Evolutionary conservation across 2,888 invertebrate species (phyloP), one percentile per base, ranked within the genome.

Genomic region (Chrysomela aeneicollis): DNA sequence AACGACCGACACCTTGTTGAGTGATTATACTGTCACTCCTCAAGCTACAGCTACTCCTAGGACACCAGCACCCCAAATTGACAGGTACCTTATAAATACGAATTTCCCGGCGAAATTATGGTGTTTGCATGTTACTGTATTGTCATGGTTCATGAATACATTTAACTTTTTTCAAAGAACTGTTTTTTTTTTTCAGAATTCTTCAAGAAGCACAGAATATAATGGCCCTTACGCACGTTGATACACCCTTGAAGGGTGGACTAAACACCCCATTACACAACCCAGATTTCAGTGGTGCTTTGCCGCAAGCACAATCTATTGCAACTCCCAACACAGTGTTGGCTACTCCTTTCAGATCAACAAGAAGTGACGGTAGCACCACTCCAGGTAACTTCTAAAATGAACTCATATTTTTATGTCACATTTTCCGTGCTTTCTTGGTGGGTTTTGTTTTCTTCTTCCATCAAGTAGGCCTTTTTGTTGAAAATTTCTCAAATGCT

Each of bases 151-250:
- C n/a, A n/a, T n/a, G n/a, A n/a, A n/a, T n/a, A n/a, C n/a, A n/a
- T n/a, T n/a, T n/a, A n/a, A n/a, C n/a, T n/a, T n/a, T n/a, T n/a
- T n/a, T n/a, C n/a, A n/a, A n/a, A n/a, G n/a, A n/a, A n/a, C n/a
- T n/a, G n/a, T n/a, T n/a, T n/a, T n/a, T n/a, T n/a, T n/a, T 52
- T 69, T 66, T 57, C 51, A 74, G 89, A 72, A 90, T 92, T 69
- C 86, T 93, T 67, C 91, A 97, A 89, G 98, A 98, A 84, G 98
- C 98, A 0, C 97, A 98, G 83, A 98, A 99, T 80, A 93, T 99
- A 78, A 97, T 99, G 94, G 98, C 98, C 0, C 85, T 99, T 18
- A 95, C 96, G 0, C 97, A 98, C 81, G 97, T 97, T 1, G 98
- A 99, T 79, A 99, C 98, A 0, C 98, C 98, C 0, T 84, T 99